These are phyloP conservation scores for Heliocidaris erythrogramma DNA, from an alignment of 35 echinoderm and acorn worm genomes.

Conservation along the genomic window DNA sequence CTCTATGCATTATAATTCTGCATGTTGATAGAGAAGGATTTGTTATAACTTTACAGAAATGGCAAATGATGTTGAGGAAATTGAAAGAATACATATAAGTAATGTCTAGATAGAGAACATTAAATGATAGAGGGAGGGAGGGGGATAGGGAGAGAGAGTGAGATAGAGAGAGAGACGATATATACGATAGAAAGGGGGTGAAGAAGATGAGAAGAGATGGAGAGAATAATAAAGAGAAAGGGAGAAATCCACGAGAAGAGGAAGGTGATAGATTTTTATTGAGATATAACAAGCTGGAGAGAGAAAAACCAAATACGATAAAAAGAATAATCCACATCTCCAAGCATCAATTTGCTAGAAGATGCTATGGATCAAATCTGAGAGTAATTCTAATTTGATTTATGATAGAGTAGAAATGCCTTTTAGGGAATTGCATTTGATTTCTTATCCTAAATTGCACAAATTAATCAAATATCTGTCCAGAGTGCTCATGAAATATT, in stretches of 20 bases:
- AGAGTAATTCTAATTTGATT: constrained; percentile 35
- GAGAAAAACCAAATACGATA: background rate
- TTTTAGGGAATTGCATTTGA: constrained; percentile 31
- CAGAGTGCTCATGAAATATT: background rate
- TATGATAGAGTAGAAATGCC: background rate
- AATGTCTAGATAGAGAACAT: no score
- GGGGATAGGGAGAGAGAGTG: no score
- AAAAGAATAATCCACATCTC: no score
- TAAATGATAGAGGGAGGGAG: no score
- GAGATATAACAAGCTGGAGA: background rate
- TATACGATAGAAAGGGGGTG: no score
- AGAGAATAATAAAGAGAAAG: background rate
- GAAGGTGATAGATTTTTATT: background rate
- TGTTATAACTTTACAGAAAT: no score
- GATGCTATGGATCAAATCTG: background rate
- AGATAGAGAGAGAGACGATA: no score
- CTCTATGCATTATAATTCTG: no score
- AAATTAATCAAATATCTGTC: background rate
- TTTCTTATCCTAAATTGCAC: constrained; percentile 3
- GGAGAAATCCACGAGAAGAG: background rate
- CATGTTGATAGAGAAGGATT: no score
- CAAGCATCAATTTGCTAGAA: background rate
- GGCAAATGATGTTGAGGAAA: no score
- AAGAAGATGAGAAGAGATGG: no score
- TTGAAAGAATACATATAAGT: no score